A percentile compares a stretch with the other conserved stretches of the same genome.
Evolutionary conservation across 1,140 invertebrate species (phyloP).

Genomic region (Neodiprion virginianus): DNA sequence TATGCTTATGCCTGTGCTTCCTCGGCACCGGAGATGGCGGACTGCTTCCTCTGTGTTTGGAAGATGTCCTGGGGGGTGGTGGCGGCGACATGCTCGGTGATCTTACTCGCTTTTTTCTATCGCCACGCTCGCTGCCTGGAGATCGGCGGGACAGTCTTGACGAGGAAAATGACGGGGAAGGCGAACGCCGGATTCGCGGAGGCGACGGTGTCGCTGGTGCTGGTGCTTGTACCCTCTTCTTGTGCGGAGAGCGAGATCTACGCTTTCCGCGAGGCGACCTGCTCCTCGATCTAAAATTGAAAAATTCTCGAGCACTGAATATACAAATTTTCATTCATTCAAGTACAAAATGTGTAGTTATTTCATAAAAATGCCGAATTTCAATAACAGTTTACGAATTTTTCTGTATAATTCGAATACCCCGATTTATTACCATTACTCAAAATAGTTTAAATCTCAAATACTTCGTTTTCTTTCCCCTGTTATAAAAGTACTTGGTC

Average conservation of each 20-base stretch:
- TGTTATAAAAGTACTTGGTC: no score
- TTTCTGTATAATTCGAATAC: no score
- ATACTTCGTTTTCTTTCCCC: no score
- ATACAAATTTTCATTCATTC: neutral
- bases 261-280: conserved; percentile 57
- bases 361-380: neutral
- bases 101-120: conserved; percentile 50
- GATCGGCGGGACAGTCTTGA: conserved; percentile 51
- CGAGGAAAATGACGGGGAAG: conserved; percentile 53
- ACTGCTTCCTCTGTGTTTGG: conserved; percentile 52
- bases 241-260: conserved; percentile 55
- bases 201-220: conserved; percentile 57
- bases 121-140: conserved; percentile 45
- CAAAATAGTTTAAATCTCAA: no score
- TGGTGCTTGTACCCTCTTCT: conserved; percentile 40
- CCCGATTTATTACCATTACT: no score
- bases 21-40: conserved; percentile 54
- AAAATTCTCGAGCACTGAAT: neutral
- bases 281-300: conserved; percentile 54
- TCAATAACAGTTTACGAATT: no score
- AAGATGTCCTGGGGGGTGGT: conserved; percentile 43
- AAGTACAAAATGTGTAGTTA: neutral
- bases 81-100: conserved; percentile 56
- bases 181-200: conserved; percentile 55
- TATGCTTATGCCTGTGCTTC: conserved; percentile 65